These are phyloP conservation scores for Nomada ferruginata DNA, from an alignment of 2,888 invertebrate genomes.

Conservation along the genomic window DNA sequence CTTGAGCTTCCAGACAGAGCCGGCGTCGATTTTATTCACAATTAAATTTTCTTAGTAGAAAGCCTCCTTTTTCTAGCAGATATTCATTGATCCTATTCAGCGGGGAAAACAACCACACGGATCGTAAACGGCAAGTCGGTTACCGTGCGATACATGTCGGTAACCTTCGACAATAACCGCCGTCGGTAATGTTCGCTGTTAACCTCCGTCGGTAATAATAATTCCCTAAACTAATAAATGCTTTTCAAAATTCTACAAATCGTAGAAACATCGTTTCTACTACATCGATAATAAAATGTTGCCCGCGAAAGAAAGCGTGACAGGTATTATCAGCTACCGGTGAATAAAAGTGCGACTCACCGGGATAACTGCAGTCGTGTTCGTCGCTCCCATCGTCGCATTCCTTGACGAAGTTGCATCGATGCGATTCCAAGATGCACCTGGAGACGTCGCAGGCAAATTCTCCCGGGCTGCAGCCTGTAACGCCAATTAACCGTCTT, in stretches of 20 bases:
- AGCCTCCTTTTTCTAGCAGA: too few relatives aligned
- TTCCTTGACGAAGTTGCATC: slow-evolving; percentile 87
- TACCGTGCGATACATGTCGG: too few relatives aligned
- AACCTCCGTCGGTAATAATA: too few relatives aligned
- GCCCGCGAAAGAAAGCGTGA: neutral
- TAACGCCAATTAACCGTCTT: neutral
- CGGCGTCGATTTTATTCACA: slow-evolving; percentile 9
- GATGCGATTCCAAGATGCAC: slow-evolving; percentile 86
- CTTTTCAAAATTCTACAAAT: too few relatives aligned
- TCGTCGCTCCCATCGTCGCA: slow-evolving; percentile 90
- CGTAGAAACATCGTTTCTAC: neutral
- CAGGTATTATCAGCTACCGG: neutral
- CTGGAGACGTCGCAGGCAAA: slow-evolving; percentile 87
- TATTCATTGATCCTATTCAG: too few relatives aligned
- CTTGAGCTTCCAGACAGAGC: neutral
- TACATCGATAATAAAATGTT: neutral
- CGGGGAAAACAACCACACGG: too few relatives aligned
- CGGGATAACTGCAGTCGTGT: slow-evolving; percentile 85
- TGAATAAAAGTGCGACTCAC: slow-evolving; percentile 69
- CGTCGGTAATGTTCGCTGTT: too few relatives aligned
- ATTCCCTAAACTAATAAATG: too few relatives aligned
- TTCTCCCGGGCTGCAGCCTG: slow-evolving; percentile 86
- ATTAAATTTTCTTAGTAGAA: slow-evolving; percentile 7
- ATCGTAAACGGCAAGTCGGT: too few relatives aligned
- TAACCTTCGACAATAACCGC: too few relatives aligned